Conservation (phyloP, 2,888 invertebrate genomes). For the Quadroppia sp. region DNA sequence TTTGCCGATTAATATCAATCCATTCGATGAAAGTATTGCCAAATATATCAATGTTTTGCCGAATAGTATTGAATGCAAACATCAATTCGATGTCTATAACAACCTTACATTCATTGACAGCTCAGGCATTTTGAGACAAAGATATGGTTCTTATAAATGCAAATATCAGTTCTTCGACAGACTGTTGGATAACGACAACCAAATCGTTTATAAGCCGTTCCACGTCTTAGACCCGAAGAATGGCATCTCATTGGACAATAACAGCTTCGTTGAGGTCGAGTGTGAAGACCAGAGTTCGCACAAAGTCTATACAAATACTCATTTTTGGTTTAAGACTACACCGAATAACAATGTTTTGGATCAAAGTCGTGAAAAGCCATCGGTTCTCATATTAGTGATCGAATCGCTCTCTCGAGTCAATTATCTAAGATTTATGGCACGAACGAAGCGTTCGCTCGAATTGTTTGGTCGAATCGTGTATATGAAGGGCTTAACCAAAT, state of each 20-base stretch:
- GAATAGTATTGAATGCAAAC: slow-evolving; percentile 22
- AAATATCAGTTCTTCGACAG: slow-evolving; percentile 34
- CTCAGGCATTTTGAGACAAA: slow-evolving; percentile 11
- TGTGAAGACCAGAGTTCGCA: neutral
- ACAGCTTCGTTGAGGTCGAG: slow-evolving; percentile 21
- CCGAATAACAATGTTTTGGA: neutral
- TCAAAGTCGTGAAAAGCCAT: neutral
- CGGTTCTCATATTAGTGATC: slow-evolving; percentile 71
- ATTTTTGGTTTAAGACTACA: slow-evolving; percentile 17
- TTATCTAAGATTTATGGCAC: slow-evolving; percentile 76
- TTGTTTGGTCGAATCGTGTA: slow-evolving; percentile 64
- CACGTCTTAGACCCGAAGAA: neutral
- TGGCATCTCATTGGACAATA: slow-evolving; percentile 8
- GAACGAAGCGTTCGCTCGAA: slow-evolving; percentile 62
- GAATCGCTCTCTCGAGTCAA: slow-evolving; percentile 81
- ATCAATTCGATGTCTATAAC: neutral
- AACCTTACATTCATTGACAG: slow-evolving; percentile 28
- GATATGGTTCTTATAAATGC: neutral
- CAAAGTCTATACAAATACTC: slow-evolving; percentile 5
- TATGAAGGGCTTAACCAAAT: slow-evolving; percentile 83
- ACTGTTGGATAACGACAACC: neutral
- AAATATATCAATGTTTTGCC: slow-evolving; percentile 26
- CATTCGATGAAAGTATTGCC: slow-evolving; percentile 9
- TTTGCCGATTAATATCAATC: slow-evolving; percentile 17
- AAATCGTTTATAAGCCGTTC: neutral